Evolutionary conservation across 2,113 vertebrate genomes (phyloP), one percentile per base, ranked within the genome.

Genomic region (Syngnathus typhle): DNA sequence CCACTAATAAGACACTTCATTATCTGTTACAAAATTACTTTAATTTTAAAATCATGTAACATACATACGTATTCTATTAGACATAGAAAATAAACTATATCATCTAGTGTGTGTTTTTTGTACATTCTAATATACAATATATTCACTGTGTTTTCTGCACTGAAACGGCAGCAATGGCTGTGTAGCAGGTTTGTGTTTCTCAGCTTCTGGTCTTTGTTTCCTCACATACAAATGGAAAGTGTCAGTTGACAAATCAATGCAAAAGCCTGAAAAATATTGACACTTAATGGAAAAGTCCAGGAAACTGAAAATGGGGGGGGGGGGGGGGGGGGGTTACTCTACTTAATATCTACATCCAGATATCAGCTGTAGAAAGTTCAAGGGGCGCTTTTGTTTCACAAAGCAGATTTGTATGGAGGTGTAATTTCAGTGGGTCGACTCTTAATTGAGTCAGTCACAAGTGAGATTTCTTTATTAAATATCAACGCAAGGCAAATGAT

Each of bases 21-120:
- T 80, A 88, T 90, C 86, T 90, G 87, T 91, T 92, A 92, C 85
- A 92, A 92, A 92, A 92, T 85, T 84, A 91, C 79, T 87, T 89
- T 89, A 84, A 87, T 88, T 85, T 90, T 88, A 75, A 91, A 89
- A 89, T 89, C 81, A 88, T 88, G 83, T 81, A 84, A 88, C 82
- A 84, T 86, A 90, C 85, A 84, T 80, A 79, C 85, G 78, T 69
- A 81, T 87, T 88, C 88, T 89, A 87, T 88, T 75, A 74, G 64
- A 90, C 86, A 87, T 88, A 90, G 88, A 92, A 91, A 91, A 91
- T 91, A 90, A 90, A 91, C 76, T 87, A 84, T 89, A 78, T 84
- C 78, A 76, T 82, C 77, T 83, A 84, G 73, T 69, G 75, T 82
- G 60, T 68, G 27, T 71, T 47, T 78, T 79, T 85, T 87, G 60